These are phyloP conservation scores for Nasonia oneida DNA, from an alignment of 2,888 invertebrate genomes.

Conservation along the genomic window DNA sequence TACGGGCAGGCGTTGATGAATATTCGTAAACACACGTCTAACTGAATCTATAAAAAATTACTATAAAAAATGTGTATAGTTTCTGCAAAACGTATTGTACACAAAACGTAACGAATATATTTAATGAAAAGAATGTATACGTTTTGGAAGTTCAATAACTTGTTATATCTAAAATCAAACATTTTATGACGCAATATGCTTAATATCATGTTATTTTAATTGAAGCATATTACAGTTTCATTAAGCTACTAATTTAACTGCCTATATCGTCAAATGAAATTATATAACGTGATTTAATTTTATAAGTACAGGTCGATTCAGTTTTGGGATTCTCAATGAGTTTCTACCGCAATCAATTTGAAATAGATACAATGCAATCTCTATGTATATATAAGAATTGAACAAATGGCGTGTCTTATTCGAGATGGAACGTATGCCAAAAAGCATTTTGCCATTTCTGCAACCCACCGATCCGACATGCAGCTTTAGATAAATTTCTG, in stretches of 20 bases:
- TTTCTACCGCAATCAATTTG: slow-evolving; percentile 14
- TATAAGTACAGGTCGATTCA: background rate
- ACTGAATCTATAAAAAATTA: too few species aligned
- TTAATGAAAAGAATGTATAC: too few species aligned
- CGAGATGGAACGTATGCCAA: slow-evolving; percentile 71
- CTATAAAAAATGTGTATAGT: too few species aligned
- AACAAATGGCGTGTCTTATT: slow-evolving; percentile 62
- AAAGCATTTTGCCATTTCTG: slow-evolving; percentile 68
- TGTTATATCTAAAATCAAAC: too few species aligned
- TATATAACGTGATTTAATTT: background rate
- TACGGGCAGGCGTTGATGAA: too few species aligned
- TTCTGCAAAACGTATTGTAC: too few species aligned
- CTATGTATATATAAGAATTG: slow-evolving; percentile 8
- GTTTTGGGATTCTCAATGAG: background rate
- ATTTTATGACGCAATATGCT: too few species aligned
- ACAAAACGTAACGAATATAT: too few species aligned
- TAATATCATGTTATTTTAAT: too few species aligned
- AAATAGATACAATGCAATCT: slow-evolving; percentile 33
- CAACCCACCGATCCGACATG: slow-evolving; percentile 68
- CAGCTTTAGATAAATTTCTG: slow-evolving; percentile 68
- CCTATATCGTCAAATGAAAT: background rate
- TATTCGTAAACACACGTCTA: too few species aligned
- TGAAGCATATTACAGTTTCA: too few species aligned
- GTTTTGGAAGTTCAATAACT: too few species aligned
- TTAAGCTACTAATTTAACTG: background rate